Conservation (phyloP, 1,140 invertebrate species). For the Sycophaga agraensis region DNA sequence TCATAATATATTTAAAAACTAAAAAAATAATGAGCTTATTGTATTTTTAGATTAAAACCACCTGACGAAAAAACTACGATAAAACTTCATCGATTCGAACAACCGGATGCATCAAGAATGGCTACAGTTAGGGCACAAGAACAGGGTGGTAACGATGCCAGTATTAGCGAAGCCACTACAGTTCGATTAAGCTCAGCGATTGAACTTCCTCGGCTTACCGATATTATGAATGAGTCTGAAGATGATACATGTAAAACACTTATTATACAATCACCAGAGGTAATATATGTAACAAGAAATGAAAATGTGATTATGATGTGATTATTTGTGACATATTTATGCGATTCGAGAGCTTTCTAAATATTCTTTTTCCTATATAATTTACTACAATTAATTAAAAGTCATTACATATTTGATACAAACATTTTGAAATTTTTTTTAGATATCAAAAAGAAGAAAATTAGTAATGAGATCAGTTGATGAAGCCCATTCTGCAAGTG, state of each 20-base stretch:
- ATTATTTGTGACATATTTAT: too few relatives aligned
- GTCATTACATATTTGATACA: neutral
- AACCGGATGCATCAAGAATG: neutral
- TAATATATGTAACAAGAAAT: neutral
- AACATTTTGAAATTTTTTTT: neutral
- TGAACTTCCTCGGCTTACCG: slow-evolving; percentile 19
- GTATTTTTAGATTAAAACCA: neutral
- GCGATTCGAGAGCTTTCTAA: too few relatives aligned
- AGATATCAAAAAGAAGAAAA: slow-evolving; percentile 11
- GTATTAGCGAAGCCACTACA: slow-evolving; percentile 1
- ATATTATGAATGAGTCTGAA: neutral
- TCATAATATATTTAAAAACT: too few relatives aligned
- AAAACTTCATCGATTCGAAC: neutral
- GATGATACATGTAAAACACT: neutral
- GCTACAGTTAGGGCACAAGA: neutral
- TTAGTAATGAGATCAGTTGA: neutral
- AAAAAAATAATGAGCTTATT: neutral
- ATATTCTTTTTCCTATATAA: too few relatives aligned
- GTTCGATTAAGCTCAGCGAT: neutral
- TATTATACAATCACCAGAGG: neutral
- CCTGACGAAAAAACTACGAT: neutral
- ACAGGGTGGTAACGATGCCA: neutral
- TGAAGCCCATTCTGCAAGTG: neutral
- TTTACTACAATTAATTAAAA: neutral
- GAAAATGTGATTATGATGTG: too few relatives aligned